Conservation (phyloP, 2,113 vertebrate genomes). For the Rhinoptilus africanus region DNA sequence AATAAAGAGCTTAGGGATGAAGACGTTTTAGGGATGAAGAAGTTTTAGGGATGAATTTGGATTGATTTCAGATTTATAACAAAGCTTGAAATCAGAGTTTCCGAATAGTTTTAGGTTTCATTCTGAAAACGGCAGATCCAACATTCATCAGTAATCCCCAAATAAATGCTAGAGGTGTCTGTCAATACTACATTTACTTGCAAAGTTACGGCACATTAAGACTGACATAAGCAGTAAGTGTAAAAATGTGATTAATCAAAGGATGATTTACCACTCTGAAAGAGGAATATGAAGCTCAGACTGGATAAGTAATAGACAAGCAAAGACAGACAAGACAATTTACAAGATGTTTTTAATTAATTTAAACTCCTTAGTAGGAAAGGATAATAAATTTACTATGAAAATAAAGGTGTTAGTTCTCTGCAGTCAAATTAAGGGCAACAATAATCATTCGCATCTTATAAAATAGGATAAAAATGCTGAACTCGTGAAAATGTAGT, state of each 20-base stretch:
- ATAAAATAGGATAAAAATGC: neutral
- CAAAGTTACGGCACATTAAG: neutral
- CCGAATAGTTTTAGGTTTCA: neutral
- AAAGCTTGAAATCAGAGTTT: neutral
- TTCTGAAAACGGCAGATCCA: neutral
- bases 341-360: neutral
- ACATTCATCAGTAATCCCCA: neutral
- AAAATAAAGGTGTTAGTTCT: slow-evolving; percentile 2
- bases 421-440: neutral
- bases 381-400: neutral
- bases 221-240: neutral
- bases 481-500: neutral
- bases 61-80: neutral
- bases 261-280: neutral
- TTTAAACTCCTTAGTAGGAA: neutral
- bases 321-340: neutral
- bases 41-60: neutral
- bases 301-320: neutral
- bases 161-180: neutral
- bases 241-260: slow-evolving; percentile 37
- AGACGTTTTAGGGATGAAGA: neutral
- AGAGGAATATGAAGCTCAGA: neutral
- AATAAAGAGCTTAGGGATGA: neutral
- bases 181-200: neutral
- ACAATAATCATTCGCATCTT: neutral